Evolutionary conservation across 1,140 invertebrate genomes (phyloP), one percentile per base, ranked within the genome.

Genomic region (Drosophila pallidifrons): DNA sequence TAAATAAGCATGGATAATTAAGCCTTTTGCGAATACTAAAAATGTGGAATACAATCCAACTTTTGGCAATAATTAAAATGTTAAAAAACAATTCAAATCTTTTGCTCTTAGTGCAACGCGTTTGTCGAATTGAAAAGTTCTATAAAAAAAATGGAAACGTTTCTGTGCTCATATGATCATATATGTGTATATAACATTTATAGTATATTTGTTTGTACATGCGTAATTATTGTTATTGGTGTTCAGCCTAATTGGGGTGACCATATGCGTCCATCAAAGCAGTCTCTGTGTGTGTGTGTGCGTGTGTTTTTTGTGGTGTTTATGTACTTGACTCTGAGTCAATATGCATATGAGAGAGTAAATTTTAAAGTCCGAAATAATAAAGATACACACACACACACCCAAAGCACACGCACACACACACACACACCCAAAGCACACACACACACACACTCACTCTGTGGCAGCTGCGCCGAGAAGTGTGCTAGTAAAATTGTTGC

Each of bases 351-450:
- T 47, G 58, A n/a, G 61, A 45, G 35, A 61, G 45, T 78, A 65
- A 54, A 65, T 67, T 59, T 86, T 82, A 87, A 86, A 87, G 75
- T 72, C 60, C 54, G 59, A 71, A 79, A 76, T 76, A 79, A 82
- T 82, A 81, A 75, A 74, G 58, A 54, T 45, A 66, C 63, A 64
- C 46, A 46, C 15, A 30, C 28, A 73, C 16, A 46, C 20, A 20
- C 20, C 3, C 2, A 20, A 20, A 20, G 25, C 16, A 38, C 32
- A 55, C 51, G 16, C 43, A 30, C 11, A 28, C 25, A 45, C 32
- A 49, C 15, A 45, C 8, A 20, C 30, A 46, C 35, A 68, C 47
- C 16, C 16, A 16, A 16, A 16, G 15, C 28, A 38, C 11, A 35
- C 49, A 52, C 25, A 77, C 60, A 49, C 54, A 59, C 47, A 51